A percentile compares a stretch with the other conserved stretches of the same genome.
phyloP scores from a whole-genome alignment of 2,113 vertebrate genomes.

The Hiodon tergisus region DNA sequence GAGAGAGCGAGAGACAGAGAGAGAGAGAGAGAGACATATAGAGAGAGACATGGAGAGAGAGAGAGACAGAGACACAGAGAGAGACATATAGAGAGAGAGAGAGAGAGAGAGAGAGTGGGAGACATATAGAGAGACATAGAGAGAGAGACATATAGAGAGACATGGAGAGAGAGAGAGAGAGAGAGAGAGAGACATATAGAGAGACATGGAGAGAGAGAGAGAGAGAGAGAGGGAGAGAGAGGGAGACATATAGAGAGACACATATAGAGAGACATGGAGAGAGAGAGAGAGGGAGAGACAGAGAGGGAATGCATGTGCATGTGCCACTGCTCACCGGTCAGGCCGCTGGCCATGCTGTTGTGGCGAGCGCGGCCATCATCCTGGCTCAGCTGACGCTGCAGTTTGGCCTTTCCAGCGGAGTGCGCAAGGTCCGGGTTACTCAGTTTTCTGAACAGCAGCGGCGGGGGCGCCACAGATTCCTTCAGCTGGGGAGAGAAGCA shows the following conservation, averaged over 20 bases:
- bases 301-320: neutral
- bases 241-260: too few species aligned
- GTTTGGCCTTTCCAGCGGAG: slow-evolving; percentile 79
- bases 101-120: too few species aligned
- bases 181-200: too few species aligned
- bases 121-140: too few species aligned
- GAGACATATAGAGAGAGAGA: too few species aligned
- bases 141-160: too few species aligned
- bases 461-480: slow-evolving; percentile 65
- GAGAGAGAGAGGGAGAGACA: neutral
- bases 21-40: too few species aligned
- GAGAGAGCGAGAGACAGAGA: too few species aligned
- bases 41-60: too few species aligned
- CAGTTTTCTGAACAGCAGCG: slow-evolving; percentile 84
- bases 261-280: neutral
- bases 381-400: slow-evolving; percentile 88
- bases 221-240: too few species aligned
- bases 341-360: slow-evolving; percentile 75
- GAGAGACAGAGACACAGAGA: too few species aligned
- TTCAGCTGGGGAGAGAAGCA: slow-evolving; percentile 55
- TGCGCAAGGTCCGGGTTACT: slow-evolving; percentile 91
- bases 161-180: neutral
- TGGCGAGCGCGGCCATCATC: slow-evolving; percentile 81
- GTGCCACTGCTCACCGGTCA: slow-evolving; percentile 67
- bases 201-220: too few species aligned